These are phyloP conservation scores for Bufotes viridis DNA, from an alignment of 2,797 vertebrate genomes.

Conservation along the genomic window DNA sequence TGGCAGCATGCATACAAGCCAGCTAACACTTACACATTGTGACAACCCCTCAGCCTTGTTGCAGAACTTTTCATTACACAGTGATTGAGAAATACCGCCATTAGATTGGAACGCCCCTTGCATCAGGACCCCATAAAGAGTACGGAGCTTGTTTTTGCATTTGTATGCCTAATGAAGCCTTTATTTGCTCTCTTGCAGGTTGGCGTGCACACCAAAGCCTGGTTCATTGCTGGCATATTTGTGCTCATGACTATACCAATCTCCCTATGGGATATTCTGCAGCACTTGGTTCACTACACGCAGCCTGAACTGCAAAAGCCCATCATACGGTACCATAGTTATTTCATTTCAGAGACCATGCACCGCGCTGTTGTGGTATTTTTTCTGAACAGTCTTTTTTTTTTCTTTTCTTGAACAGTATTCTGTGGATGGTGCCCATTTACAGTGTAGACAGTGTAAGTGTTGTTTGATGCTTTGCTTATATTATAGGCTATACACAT, in stretches of 20 bases:
- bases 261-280: constrained; percentile 95
- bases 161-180: no score
- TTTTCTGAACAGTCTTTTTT: constrained; percentile 21
- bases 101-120: no score
- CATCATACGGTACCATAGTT: constrained; percentile 87
- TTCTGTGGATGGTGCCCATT: constrained; percentile 99
- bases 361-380: neutral
- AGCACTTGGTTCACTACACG: constrained; percentile 97
- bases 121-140: no score
- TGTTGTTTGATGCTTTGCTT: constrained; percentile 67
- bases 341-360: neutral
- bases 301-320: constrained; percentile 98
- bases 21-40: no score
- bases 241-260: constrained; percentile 96
- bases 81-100: no score
- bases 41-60: no score
- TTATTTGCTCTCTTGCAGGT: constrained; percentile 76
- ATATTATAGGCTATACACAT: neutral
- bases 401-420: constrained; percentile 76
- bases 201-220: constrained; percentile 92
- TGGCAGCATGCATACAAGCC: no score
- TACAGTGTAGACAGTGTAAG: constrained; percentile 99
- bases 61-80: no score
- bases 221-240: constrained; percentile 98
- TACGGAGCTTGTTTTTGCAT: no score